Percentiles rank a stretch among this genome's conserved stretches.
Evolutionary conservation across 2,888 invertebrate genomes (phyloP).

Genomic region (Cephus rjabovi): DNA sequence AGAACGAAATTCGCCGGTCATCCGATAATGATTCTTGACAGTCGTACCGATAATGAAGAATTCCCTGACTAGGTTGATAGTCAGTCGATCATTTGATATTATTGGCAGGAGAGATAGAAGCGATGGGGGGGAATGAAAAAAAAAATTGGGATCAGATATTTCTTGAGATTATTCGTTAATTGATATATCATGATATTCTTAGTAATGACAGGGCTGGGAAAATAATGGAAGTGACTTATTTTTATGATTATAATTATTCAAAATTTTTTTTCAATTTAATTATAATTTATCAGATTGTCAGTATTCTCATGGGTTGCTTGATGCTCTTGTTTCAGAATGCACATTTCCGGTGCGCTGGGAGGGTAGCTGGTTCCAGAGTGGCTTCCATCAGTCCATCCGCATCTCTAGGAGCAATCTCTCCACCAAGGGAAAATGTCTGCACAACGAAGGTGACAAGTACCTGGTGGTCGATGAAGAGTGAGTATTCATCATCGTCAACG

Average conservation of each 20-base stretch:
- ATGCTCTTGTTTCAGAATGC: slow-evolving; percentile 72
- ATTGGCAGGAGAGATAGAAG: no score
- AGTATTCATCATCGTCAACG: slow-evolving; percentile 6
- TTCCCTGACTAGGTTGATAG: no score
- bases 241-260: not conserved
- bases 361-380: slow-evolving; percentile 92
- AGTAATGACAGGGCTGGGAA: not conserved
- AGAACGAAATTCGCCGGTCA: no score
- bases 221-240: not conserved
- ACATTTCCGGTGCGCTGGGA: slow-evolving; percentile 87
- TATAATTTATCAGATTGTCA: not conserved
- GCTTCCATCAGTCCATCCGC: slow-evolving; percentile 85
- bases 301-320: not conserved
- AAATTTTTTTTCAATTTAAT: not conserved
- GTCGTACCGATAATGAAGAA: no score
- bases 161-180: no score
- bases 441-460: slow-evolving; percentile 89
- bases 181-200: no score
- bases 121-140: no score
- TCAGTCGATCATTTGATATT: no score
- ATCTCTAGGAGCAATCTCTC: slow-evolving; percentile 86
- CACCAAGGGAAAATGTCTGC: slow-evolving; percentile 87
- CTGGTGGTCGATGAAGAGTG: slow-evolving; percentile 89
- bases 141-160: no score
- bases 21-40: no score